These are phyloP conservation scores for Acromyrmex heyeri DNA, from an alignment of 1,140 invertebrate species.

Conservation along the genomic window DNA sequence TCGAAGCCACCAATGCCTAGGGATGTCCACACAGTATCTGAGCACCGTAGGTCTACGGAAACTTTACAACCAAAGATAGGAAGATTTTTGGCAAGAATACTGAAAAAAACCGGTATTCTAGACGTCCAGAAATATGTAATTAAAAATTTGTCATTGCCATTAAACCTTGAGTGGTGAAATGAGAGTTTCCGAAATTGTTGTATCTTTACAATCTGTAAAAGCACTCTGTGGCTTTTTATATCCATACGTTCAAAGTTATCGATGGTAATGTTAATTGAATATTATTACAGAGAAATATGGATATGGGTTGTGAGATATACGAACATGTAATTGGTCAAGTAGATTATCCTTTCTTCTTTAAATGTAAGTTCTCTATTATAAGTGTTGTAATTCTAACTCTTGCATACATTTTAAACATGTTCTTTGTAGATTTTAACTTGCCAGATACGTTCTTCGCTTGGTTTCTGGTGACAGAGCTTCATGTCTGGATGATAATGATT, in stretches of 20 bases:
- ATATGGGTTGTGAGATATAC: conserved; percentile 23
- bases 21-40: background rate
- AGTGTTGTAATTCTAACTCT: background rate
- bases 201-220: background rate
- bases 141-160: background rate
- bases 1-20: background rate
- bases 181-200: background rate
- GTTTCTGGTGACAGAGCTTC: conserved; percentile 94
- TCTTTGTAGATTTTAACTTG: conserved; percentile 88
- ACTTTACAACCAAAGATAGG: background rate
- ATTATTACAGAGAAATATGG: conserved; percentile 40
- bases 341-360: conserved; percentile 60
- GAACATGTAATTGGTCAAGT: conserved; percentile 15
- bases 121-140: conserved; percentile 56
- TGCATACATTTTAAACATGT: background rate
- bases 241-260: background rate
- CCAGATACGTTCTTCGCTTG: conserved; percentile 94
- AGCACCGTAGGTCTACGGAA: background rate
- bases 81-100: background rate
- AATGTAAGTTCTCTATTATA: conserved; percentile 58
- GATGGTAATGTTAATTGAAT: conserved; percentile 9
- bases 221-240: background rate
- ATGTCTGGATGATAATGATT: conserved; percentile 93
- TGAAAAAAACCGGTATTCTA: conserved; percentile 22
- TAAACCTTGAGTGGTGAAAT: background rate